Percentiles rank a stretch among this genome's conserved stretches.
These are phyloP conservation scores for Pseudoatta argentina DNA, from an alignment of 1,140 invertebrate species.

Conservation along the genomic window DNA sequence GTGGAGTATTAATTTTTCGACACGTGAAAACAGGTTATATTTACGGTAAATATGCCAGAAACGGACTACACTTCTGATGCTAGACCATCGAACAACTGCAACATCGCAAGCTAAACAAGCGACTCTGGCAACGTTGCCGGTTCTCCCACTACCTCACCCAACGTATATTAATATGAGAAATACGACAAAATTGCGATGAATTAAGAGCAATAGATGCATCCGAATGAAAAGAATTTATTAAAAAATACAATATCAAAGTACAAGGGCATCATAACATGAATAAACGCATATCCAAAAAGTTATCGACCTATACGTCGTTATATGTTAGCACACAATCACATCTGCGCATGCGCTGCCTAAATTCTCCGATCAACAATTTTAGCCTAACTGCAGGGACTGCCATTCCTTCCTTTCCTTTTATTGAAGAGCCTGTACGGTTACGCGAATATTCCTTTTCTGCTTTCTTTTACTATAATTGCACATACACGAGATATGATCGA, in stretches of 20 bases:
- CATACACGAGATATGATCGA: not conserved
- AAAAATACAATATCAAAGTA: not conserved
- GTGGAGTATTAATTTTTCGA: slow-evolving; percentile 52
- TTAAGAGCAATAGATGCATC: not conserved
- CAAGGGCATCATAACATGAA: not conserved
- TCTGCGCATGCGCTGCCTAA: slow-evolving; percentile 12
- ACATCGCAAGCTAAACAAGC: slow-evolving; percentile 71
- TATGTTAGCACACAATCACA: not conserved
- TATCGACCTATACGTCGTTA: slow-evolving; percentile 59
- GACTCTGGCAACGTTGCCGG: slow-evolving; percentile 68
- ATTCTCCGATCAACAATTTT: slow-evolving; percentile 34
- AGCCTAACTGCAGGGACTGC: slow-evolving; percentile 15
- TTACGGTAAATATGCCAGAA: slow-evolving; percentile 68
- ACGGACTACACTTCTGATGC: slow-evolving; percentile 68
- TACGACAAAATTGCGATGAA: slow-evolving; percentile 3
- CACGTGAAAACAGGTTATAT: slow-evolving; percentile 67
- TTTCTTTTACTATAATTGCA: not conserved
- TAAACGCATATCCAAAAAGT: slow-evolving; percentile 44
- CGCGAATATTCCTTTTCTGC: not conserved
- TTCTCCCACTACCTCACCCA: slow-evolving; percentile 51
- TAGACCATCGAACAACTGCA: slow-evolving; percentile 64
- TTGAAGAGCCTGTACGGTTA: not conserved
- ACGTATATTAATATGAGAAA: not conserved
- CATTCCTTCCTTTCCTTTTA: not conserved
- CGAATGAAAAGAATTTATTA: not conserved